Conservation (phyloP, 2,888 invertebrate genomes). For the Actias luna region DNA sequence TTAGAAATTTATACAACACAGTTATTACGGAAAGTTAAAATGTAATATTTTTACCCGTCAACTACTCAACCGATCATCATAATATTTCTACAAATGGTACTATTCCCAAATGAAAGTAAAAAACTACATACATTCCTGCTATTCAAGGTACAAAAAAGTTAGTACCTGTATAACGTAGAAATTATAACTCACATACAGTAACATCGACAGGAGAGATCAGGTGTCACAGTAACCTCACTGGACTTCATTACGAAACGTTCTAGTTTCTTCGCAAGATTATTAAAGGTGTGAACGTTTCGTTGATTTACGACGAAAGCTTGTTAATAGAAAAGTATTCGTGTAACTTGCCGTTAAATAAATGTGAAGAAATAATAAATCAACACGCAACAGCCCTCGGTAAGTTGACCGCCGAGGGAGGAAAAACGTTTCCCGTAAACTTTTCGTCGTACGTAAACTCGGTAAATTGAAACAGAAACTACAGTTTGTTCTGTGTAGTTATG, state of each 20-base stretch:
- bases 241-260: not conserved
- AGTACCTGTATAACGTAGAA: too few species aligned
- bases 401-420: not conserved
- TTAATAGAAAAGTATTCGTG: conserved; percentile 2
- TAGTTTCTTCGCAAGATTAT: not conserved
- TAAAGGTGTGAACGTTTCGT: not conserved
- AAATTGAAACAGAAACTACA: not conserved
- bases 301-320: not conserved
- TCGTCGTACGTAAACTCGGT: not conserved
- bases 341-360: not conserved
- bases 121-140: too few species aligned
- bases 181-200: not conserved
- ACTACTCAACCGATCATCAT: too few species aligned
- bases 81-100: too few species aligned
- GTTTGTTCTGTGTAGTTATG: not conserved
- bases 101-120: too few species aligned
- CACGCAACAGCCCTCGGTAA: not conserved
- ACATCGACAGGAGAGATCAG: not conserved
- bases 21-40: too few species aligned
- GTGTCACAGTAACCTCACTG: not conserved
- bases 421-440: not conserved
- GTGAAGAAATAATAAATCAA: not conserved
- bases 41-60: too few species aligned
- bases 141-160: too few species aligned
- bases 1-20: too few species aligned